Percentiles rank a stretch among this genome's conserved stretches.
Evolutionary conservation across 37 sponge, comb jelly and placozoan species (phyloP).

Genomic region (Halisarca cf. caerulea): DNA sequence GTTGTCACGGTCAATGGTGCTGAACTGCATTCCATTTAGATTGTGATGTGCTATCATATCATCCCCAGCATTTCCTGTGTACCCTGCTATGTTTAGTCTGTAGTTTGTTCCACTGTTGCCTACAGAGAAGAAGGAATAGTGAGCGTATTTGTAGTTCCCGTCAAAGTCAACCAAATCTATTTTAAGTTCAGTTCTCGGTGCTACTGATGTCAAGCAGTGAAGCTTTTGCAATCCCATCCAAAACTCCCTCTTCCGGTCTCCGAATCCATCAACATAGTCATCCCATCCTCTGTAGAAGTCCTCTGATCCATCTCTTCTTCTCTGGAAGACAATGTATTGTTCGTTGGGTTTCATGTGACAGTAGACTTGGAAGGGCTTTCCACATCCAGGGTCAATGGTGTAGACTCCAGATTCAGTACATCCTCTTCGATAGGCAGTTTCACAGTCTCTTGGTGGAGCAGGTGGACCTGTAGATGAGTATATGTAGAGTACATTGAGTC

Average conservation of each 20-base stretch:
- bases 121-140: conserved; percentile 32
- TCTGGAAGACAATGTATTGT: conserved; percentile 64
- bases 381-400: conserved; percentile 31
- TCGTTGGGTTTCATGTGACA: conserved; percentile 23
- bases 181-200: not conserved
- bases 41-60: not conserved
- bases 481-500: no score
- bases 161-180: conserved; percentile 17
- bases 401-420: conserved; percentile 10
- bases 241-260: conserved; percentile 50
- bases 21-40: not conserved
- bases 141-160: conserved; percentile 15
- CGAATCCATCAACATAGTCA: conserved; percentile 58
- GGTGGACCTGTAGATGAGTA: conserved; percentile 1
- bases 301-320: conserved; percentile 18
- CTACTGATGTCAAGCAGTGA: conserved; percentile 41
- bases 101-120: conserved; percentile 15
- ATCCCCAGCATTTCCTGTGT: conserved; percentile 35
- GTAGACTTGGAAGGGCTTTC: not conserved
- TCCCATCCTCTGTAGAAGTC: conserved; percentile 40
- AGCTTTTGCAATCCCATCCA: conserved; percentile 74
- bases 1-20: conserved; percentile 16
- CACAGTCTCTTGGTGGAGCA: not conserved
- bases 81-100: conserved; percentile 23
- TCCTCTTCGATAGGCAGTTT: not conserved